phyloP scores from a whole-genome alignment of 2,888 invertebrate species.

The Cheiracanthium punctorium region DNA sequence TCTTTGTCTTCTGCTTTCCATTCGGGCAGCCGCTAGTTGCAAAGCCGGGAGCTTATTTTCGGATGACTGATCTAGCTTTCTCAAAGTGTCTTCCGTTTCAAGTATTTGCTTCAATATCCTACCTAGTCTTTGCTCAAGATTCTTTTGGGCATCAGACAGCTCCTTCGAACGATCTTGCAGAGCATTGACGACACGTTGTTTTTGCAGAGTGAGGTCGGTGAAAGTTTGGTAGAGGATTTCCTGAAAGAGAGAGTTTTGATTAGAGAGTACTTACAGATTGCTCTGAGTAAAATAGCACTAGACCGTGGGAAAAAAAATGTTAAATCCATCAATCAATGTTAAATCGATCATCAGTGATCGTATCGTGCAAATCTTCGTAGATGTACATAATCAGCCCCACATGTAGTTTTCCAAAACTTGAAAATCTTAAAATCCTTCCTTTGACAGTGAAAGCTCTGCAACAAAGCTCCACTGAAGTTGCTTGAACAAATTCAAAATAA shows the following conservation, averaged over 20 bases:
- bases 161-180: slow-evolving; percentile 45
- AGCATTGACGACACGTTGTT: slow-evolving; percentile 32
- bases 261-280: too few species aligned
- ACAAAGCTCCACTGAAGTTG: too few species aligned
- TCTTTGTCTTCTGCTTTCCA: slow-evolving; percentile 52
- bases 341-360: too few species aligned
- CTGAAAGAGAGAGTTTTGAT: slow-evolving; percentile 6
- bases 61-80: slow-evolving; percentile 33
- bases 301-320: too few species aligned
- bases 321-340: too few species aligned
- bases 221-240: slow-evolving; percentile 44
- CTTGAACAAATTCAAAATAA: too few species aligned
- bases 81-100: slow-evolving; percentile 48
- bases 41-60: slow-evolving; percentile 40
- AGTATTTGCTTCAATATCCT: slow-evolving; percentile 48
- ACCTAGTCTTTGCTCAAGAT: slow-evolving; percentile 41
- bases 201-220: slow-evolving; percentile 32
- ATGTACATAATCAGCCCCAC: too few species aligned
- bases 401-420: too few species aligned
- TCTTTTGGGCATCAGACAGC: slow-evolving; percentile 22
- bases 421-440: too few species aligned
- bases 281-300: too few species aligned
- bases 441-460: too few species aligned
- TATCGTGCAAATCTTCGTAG: too few species aligned
- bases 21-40: slow-evolving; percentile 41